A percentile compares a stretch with the other conserved stretches of the same genome.
These are phyloP conservation scores for Coelopa pilipes DNA, from an alignment of 2,888 invertebrate species.

Conservation along the genomic window DNA sequence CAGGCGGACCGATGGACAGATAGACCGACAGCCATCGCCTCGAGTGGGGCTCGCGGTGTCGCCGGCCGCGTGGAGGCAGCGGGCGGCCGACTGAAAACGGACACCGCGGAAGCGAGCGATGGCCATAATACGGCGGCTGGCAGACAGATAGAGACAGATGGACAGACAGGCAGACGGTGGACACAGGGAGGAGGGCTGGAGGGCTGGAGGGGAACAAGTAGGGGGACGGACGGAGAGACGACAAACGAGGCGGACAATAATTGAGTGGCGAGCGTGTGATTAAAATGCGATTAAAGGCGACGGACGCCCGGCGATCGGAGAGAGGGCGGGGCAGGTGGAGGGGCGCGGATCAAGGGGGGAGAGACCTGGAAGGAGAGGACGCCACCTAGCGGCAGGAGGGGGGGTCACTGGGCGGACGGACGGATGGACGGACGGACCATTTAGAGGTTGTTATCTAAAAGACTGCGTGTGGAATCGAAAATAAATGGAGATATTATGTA, in stretches of 20 bases:
- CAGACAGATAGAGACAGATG: too few relatives aligned
- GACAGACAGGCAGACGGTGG: too few relatives aligned
- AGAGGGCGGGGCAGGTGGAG: too few relatives aligned
- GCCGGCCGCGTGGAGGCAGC: neutral
- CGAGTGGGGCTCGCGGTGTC: neutral
- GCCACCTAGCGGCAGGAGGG: too few relatives aligned
- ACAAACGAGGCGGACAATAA: neutral
- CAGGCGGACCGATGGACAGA: too few relatives aligned
- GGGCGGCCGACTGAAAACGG: neutral
- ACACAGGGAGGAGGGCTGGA: too few relatives aligned
- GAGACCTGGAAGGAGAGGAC: too few relatives aligned
- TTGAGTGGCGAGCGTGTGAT: constrained; percentile 19
- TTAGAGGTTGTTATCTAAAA: constrained; percentile 11
- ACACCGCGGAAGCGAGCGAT: constrained; percentile 18
- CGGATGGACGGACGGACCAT: neutral
- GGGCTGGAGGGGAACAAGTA: neutral
- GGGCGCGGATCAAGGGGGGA: too few relatives aligned
- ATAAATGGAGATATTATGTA: neutral
- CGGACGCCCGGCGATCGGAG: too few relatives aligned
- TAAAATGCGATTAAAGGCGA: constrained; percentile 10
- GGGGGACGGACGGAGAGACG: neutral
- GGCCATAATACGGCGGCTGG: constrained; percentile 6
- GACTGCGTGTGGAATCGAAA: neutral
- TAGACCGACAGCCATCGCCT: neutral
- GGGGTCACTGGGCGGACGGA: neutral